Evolutionary conservation across 2,797 vertebrate genomes (phyloP).

Genomic region (Cynodonichthys magdalenae): DNA sequence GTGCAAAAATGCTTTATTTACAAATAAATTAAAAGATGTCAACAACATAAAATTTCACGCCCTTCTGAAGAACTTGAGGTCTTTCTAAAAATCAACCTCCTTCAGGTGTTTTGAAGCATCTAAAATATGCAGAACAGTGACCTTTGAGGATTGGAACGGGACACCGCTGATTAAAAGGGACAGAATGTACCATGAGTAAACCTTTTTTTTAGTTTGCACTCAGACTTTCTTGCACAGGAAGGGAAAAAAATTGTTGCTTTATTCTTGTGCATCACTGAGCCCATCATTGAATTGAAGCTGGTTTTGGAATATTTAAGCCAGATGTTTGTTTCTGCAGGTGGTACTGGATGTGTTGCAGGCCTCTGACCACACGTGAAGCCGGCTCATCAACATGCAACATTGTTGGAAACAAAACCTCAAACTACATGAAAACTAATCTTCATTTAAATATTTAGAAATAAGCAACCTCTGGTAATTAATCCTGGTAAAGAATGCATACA

Average conservation of each 20-base stretch:
- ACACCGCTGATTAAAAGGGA: neutral
- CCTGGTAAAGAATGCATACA: constrained; percentile 1
- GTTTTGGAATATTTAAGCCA: constrained; percentile 14
- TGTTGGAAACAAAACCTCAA: neutral
- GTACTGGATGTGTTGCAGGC: constrained; percentile 1
- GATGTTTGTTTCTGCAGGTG: neutral
- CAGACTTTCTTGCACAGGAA: neutral
- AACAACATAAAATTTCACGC: too few species aligned
- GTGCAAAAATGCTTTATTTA: too few species aligned
- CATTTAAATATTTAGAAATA: neutral
- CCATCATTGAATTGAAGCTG: neutral
- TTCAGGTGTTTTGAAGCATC: too few species aligned
- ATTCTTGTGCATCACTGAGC: neutral
- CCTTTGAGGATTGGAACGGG: too few species aligned
- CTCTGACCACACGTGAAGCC: neutral
- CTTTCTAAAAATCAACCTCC: too few species aligned
- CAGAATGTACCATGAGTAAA: neutral
- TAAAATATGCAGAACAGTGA: too few species aligned
- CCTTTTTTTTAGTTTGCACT: neutral
- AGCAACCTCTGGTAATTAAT: neutral
- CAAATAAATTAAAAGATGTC: too few species aligned
- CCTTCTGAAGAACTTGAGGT: too few species aligned
- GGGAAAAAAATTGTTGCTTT: neutral
- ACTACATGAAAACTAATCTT: neutral
- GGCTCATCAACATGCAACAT: neutral